Evolutionary conservation across 2,888 invertebrate genomes (phyloP).

Genomic region (Cinara cedri): DNA sequence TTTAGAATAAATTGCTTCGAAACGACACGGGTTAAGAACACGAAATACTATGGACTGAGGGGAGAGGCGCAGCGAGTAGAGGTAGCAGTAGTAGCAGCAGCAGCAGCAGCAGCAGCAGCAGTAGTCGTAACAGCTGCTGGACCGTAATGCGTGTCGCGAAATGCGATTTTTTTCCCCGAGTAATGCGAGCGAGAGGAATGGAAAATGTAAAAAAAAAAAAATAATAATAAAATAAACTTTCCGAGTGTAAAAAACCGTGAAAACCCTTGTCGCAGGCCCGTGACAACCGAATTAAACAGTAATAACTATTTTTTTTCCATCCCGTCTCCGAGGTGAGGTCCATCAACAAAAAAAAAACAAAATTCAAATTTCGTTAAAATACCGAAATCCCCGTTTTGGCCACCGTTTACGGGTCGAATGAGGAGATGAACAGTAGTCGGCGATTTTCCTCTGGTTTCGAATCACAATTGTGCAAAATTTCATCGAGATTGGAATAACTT

Average conservation of each 20-base stretch:
- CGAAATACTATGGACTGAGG: background rate
- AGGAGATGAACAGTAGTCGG: too few relatives aligned
- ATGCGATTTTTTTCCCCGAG: constrained; percentile 13
- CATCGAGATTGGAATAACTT: too few relatives aligned
- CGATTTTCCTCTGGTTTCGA: too few relatives aligned
- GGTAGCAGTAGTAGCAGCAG: constrained; percentile 6
- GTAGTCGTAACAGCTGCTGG: constrained; percentile 3
- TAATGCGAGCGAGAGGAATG: background rate
- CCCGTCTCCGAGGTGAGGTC: too few relatives aligned
- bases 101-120: background rate
- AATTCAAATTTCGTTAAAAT: too few relatives aligned
- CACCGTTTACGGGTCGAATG: too few relatives aligned
- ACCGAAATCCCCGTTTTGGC: too few relatives aligned
- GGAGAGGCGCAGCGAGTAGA: too few relatives aligned
- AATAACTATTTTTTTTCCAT: too few relatives aligned
- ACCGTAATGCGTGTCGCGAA: constrained; percentile 47
- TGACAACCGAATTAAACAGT: too few relatives aligned
- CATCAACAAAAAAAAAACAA: too few relatives aligned
- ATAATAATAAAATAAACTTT: constrained; percentile 22
- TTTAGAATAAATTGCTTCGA: constrained; percentile 43
- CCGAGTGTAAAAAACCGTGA: constrained; percentile 50
- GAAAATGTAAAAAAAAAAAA: background rate
- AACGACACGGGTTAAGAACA: constrained; percentile 28
- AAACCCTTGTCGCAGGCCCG: background rate
- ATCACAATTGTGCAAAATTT: too few relatives aligned